Evolutionary conservation across 2,113 vertebrate species (phyloP).

Genomic region (Eidolon helvum): DNA sequence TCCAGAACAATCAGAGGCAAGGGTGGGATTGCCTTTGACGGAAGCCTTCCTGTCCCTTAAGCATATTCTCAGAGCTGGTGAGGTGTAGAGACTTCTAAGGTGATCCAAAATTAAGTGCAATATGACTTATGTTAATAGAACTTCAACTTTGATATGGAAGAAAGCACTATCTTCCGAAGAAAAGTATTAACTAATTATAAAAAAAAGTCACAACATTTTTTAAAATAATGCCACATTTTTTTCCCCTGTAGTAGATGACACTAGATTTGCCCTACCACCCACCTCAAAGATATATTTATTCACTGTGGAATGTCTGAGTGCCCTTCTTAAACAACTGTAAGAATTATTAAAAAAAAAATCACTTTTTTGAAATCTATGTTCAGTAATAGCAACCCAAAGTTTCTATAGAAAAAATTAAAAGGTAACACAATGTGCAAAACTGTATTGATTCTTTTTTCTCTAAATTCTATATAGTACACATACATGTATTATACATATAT

Average conservation of each 20-base stretch:
- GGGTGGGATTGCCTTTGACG: neutral
- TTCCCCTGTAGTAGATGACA: neutral
- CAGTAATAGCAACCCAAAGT: neutral
- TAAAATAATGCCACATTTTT: neutral
- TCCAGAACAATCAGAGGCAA: neutral
- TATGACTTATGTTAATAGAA: neutral
- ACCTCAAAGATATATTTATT: neutral
- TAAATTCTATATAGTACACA: neutral
- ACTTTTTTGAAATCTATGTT: neutral
- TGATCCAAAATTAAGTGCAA: neutral
- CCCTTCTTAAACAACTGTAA: neutral
- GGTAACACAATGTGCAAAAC: neutral
- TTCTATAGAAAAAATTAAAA: neutral
- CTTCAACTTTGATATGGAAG: neutral
- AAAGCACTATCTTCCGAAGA: neutral
- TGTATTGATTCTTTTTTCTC: neutral
- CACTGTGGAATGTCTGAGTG: neutral
- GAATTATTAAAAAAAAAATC: neutral
- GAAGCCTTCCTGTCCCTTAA: neutral
- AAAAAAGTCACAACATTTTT: neutral
- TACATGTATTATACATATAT: neutral
- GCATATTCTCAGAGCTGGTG: neutral
- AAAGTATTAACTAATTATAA: slow-evolving; percentile 9
- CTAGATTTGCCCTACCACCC: neutral
- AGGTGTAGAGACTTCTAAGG: neutral